phyloP scores from a whole-genome alignment of 1,140 invertebrate genomes.

The Rhizoglyphus robini region DNA sequence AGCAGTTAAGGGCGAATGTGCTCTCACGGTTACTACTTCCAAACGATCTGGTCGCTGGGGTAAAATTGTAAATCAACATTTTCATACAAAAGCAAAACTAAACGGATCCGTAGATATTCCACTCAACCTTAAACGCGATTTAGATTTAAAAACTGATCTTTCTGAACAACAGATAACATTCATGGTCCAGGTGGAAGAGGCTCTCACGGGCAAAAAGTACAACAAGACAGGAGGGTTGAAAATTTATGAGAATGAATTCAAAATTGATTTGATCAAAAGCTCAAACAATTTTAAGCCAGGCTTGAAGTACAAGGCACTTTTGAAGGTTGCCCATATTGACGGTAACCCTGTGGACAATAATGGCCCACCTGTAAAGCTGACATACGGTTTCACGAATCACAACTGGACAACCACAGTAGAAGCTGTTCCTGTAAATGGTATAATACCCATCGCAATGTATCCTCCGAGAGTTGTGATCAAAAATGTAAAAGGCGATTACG shows the following conservation, averaged over 20 bases:
- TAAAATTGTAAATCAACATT: slow-evolving; percentile 15
- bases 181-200: slow-evolving; percentile 65
- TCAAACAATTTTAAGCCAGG: slow-evolving; percentile 72
- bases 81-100: slow-evolving; percentile 23
- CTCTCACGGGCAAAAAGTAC: slow-evolving; percentile 58
- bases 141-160: slow-evolving; percentile 24
- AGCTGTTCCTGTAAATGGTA: slow-evolving; percentile 49
- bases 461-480: too few species aligned
- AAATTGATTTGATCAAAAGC: slow-evolving; percentile 62
- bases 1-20: slow-evolving; percentile 44
- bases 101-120: slow-evolving; percentile 26
- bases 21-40: slow-evolving; percentile 28
- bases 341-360: slow-evolving; percentile 50
- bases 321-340: slow-evolving; percentile 58
- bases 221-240: slow-evolving; percentile 57
- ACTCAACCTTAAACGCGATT: slow-evolving; percentile 24
- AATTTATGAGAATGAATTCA: slow-evolving; percentile 63
- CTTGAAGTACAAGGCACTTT: slow-evolving; percentile 59
- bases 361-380: slow-evolving; percentile 45
- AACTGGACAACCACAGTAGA: slow-evolving; percentile 41
- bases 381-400: slow-evolving; percentile 49
- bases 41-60: too few species aligned
- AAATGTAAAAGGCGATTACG: too few species aligned
- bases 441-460: slow-evolving; percentile 44
- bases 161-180: slow-evolving; percentile 52